phyloP scores from a whole-genome alignment of 2,113 vertebrate species.

The Dunckerocampus dactyliophorus region DNA sequence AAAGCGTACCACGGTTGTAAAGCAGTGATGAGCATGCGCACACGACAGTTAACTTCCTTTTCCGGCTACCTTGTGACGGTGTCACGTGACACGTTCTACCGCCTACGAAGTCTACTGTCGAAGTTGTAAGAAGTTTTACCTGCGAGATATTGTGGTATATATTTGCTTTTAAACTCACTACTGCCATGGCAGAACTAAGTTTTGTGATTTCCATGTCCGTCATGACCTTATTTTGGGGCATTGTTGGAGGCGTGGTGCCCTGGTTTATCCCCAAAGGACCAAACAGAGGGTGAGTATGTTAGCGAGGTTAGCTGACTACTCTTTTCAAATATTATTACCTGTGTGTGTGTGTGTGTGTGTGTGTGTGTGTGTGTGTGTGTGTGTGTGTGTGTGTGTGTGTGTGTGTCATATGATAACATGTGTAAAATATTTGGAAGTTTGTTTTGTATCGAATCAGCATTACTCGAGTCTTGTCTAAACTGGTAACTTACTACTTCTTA shows the following conservation, averaged over 20 bases:
- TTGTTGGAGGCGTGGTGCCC: constrained; percentile 84
- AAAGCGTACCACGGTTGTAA: too few relatives aligned
- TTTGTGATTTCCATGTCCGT: constrained; percentile 82
- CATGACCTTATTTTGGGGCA: constrained; percentile 88
- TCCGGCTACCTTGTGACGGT: not conserved
- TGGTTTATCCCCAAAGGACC: constrained; percentile 91
- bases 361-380: not conserved
- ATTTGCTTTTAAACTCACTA: not conserved
- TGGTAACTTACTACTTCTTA: not conserved
- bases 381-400: not conserved
- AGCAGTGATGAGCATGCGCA: not conserved
- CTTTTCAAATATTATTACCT: not conserved
- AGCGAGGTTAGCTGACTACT: constrained; percentile 38
- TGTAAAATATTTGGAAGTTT: not conserved
- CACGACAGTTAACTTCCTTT: constrained; percentile 3
- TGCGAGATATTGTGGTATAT: not conserved
- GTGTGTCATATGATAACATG: not conserved
- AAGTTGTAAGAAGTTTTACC: constrained; percentile 25
- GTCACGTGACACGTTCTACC: constrained; percentile 57
- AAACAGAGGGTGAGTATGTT: constrained; percentile 85
- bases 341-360: not conserved
- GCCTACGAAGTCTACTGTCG: not conserved
- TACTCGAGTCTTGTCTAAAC: not conserved
- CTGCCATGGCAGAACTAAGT: constrained; percentile 73
- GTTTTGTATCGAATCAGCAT: not conserved